phyloP scores from a whole-genome alignment of 1,140 invertebrate species.

The Leptinotarsa defecta region DNA sequence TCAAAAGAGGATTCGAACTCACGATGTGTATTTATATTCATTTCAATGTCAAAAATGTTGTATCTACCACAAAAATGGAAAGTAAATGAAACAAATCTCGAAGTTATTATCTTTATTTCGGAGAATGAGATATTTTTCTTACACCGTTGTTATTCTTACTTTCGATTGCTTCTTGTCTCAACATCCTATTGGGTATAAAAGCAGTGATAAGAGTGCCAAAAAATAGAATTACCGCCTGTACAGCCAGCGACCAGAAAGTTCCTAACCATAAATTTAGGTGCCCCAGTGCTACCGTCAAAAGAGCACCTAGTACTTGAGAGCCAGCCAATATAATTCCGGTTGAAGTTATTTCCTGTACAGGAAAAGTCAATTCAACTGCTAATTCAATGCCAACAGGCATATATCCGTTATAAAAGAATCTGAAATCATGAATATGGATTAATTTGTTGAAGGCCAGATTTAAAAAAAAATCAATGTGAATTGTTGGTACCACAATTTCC shows the following conservation, averaged over 20 bases:
- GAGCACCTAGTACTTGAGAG: slow-evolving; percentile 35
- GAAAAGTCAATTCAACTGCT: slow-evolving; percentile 42
- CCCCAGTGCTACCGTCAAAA: slow-evolving; percentile 31
- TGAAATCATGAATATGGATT: slow-evolving; percentile 20
- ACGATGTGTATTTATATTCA: too few species aligned
- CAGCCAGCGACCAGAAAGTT: slow-evolving; percentile 29
- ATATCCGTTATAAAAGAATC: slow-evolving; percentile 36
- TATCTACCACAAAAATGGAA: too few species aligned
- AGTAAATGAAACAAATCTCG: too few species aligned
- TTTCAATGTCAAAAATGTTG: too few species aligned
- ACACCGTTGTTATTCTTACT: neutral
- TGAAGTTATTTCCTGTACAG: slow-evolving; percentile 37
- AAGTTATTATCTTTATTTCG: too few species aligned
- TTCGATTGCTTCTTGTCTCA: slow-evolving; percentile 30
- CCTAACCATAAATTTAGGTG: slow-evolving; percentile 31
- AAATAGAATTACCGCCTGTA: slow-evolving; percentile 21
- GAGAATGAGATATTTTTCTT: neutral
- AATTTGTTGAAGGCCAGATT: too few species aligned
- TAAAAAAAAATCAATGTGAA: too few species aligned
- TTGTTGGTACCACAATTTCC: too few species aligned
- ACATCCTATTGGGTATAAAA: slow-evolving; percentile 33
- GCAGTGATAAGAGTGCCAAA: slow-evolving; percentile 30
- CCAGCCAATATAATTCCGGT: slow-evolving; percentile 36
- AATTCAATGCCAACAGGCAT: slow-evolving; percentile 40
- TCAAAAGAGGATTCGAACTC: too few species aligned